Evolutionary conservation across 2,888 invertebrate genomes (phyloP).

Genomic region (Tachina grossa): DNA sequence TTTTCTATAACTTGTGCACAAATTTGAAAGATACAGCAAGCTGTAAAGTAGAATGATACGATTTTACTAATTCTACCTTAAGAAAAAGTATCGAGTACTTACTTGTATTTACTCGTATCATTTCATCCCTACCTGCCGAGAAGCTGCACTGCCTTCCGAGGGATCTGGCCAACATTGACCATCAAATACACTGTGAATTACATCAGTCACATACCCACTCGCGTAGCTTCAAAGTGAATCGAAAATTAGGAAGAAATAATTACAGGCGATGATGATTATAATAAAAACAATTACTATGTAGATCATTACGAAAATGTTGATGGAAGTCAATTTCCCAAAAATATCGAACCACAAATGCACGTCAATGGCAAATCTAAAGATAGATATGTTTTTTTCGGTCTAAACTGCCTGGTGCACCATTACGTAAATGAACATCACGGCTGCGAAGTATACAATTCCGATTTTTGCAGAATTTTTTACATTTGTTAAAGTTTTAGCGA

Average conservation of each 20-base stretch:
- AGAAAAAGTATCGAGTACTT: no score
- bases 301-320: slow-evolving; percentile 26
- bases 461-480: no score
- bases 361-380: slow-evolving; percentile 62
- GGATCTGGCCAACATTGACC: neutral
- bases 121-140: no score
- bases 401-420: slow-evolving; percentile 74
- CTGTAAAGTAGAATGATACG: no score
- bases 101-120: no score
- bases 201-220: neutral
- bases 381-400: slow-evolving; percentile 74
- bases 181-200: neutral
- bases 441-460: slow-evolving; percentile 76
- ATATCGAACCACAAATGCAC: slow-evolving; percentile 71
- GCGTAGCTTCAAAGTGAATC: neutral
- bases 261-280: slow-evolving; percentile 64
- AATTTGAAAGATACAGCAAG: no score
- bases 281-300: slow-evolving; percentile 41
- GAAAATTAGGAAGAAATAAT: slow-evolving; percentile 62
- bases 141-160: no score
- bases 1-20: no score
- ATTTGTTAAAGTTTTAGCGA: no score
- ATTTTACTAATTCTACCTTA: no score
- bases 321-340: slow-evolving; percentile 70
- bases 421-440: slow-evolving; percentile 76